Evolutionary conservation across 1,140 invertebrate species (phyloP).

Genomic region (Lepidostoma basale): DNA sequence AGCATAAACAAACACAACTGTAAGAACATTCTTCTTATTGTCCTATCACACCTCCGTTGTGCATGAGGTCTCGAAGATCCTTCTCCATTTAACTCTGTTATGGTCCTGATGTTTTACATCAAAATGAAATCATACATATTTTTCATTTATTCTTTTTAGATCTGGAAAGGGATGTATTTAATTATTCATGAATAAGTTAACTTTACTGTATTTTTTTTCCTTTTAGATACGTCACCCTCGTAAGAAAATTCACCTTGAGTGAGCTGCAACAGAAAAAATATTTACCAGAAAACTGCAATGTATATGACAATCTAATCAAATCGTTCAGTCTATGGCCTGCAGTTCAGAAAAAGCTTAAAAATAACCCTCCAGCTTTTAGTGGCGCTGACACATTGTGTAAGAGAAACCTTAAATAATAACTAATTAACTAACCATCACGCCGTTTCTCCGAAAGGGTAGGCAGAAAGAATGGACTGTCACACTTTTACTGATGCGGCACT

Average conservation of each 20-base stretch:
- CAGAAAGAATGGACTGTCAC: too few species aligned
- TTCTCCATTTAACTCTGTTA: too few species aligned
- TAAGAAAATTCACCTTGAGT: constrained; percentile 51
- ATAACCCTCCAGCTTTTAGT: neutral
- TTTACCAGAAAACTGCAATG: constrained; percentile 48
- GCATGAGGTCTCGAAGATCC: too few species aligned
- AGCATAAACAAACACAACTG: too few species aligned
- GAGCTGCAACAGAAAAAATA: constrained; percentile 52
- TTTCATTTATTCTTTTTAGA: neutral
- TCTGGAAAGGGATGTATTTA: neutral
- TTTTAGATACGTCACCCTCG: constrained; percentile 57
- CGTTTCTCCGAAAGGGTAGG: too few species aligned
- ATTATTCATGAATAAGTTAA: neutral
- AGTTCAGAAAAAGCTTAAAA: constrained; percentile 44
- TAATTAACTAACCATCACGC: too few species aligned
- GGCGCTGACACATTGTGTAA: constrained; percentile 2
- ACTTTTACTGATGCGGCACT: too few species aligned
- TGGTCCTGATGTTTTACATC: too few species aligned
- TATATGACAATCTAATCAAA: constrained; percentile 52
- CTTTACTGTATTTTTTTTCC: constrained; percentile 30
- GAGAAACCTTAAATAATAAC: neutral
- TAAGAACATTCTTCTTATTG: too few species aligned
- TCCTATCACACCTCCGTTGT: too few species aligned
- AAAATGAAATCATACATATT: neutral
- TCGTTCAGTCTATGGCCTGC: constrained; percentile 53